Conservation (phyloP, 1,140 invertebrate species). For the Lasaia peninsularis region DNA sequence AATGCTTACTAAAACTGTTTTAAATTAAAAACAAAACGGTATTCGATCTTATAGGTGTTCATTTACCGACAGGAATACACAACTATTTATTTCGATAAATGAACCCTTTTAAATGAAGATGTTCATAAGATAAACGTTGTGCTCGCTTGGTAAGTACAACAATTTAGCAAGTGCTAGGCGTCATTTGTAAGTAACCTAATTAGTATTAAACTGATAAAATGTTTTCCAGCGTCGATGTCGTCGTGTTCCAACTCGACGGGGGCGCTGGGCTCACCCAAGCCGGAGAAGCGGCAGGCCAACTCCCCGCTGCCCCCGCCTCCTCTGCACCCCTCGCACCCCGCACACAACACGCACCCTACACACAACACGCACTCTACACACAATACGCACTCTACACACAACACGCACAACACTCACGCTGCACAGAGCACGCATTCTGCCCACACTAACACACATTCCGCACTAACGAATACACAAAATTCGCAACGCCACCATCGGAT, state of each 20-base stretch:
- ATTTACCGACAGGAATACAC: no score
- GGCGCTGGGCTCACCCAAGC: conserved; percentile 87
- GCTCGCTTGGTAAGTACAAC: not conserved
- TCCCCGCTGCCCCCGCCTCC: conserved; percentile 88
- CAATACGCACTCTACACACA: conserved; percentile 10
- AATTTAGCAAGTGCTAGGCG: not conserved
- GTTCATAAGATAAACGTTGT: no score
- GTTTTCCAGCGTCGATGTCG: conserved; percentile 82
- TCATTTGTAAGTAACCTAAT: not conserved
- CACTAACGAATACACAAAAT: not conserved
- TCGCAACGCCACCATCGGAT: conserved; percentile 57
- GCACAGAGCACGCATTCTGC: not conserved
- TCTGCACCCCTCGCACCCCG: conserved; percentile 28
- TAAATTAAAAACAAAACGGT: no score
- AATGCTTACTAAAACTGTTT: no score
- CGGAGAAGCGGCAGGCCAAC: conserved; percentile 91
- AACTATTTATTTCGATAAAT: no score
- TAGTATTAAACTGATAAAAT: not conserved
- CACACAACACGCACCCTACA: conserved; percentile 15
- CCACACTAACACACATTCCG: not conserved
- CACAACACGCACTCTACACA: conserved; percentile 1
- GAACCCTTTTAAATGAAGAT: no score
- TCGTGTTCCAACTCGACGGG: conserved; percentile 85
- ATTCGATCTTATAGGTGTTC: no score
- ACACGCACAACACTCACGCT: not conserved